A percentile compares a stretch with the other conserved stretches of the same genome.
Conservation (phyloP, 1,140 invertebrate species). For the Drosophila aff. region DNA sequence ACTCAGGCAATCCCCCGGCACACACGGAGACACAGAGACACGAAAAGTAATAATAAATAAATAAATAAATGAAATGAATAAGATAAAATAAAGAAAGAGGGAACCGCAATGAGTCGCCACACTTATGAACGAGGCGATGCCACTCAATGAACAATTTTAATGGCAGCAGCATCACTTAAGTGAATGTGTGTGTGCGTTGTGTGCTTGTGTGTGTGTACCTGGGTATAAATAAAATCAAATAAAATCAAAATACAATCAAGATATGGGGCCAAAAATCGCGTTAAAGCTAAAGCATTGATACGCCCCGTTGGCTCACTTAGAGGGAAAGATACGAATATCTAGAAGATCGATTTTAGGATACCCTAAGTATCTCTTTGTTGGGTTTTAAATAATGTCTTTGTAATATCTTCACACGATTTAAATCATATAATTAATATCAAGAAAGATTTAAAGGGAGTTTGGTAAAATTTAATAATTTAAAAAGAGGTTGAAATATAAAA, state of each 20-base stretch:
- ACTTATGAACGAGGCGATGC: constrained; percentile 54
- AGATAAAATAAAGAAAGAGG: background rate
- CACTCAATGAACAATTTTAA: constrained; percentile 49
- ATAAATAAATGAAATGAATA: constrained; percentile 12
- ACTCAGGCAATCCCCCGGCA: constrained; percentile 9
- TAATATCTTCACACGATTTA: background rate
- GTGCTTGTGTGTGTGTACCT: constrained; percentile 22
- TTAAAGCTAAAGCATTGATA: constrained; percentile 71
- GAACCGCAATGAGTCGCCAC: constrained; percentile 56
- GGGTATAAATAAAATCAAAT: constrained; percentile 63
- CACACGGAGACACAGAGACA: background rate
- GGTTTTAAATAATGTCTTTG: background rate
- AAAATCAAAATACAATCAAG: constrained; percentile 72
- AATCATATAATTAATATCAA: background rate
- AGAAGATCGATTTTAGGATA: too few species aligned
- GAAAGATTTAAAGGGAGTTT: background rate
- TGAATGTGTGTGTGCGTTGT: constrained; percentile 10
- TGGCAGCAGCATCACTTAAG: constrained; percentile 11
- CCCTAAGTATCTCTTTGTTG: background rate
- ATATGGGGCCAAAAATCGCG: constrained; percentile 67
- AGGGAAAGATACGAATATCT: background rate
- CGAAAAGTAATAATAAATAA: constrained; percentile 6
- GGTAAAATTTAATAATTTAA: too few species aligned
- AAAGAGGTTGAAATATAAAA: too few species aligned
- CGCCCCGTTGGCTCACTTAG: constrained; percentile 67